These are phyloP conservation scores for Plutella xylostella DNA, from an alignment of 2,888 invertebrate species.

Conservation along the genomic window DNA sequence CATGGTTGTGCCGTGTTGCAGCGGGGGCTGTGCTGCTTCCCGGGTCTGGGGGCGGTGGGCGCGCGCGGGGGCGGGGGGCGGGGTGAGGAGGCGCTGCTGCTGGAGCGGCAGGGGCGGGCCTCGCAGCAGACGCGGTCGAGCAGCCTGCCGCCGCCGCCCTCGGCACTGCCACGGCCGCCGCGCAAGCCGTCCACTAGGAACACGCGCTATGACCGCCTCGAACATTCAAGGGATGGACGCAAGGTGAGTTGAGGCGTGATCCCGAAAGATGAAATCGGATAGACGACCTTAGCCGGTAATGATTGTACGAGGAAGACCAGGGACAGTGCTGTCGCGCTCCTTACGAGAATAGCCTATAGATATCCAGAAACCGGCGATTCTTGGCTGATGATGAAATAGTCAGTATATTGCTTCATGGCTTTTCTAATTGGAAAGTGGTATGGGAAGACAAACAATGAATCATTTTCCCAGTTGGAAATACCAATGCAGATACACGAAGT, in stretches of 20 bases:
- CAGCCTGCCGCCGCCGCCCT: constrained; percentile 77
- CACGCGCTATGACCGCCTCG: constrained; percentile 76
- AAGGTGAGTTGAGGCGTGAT: constrained; percentile 38
- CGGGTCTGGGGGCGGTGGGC: constrained; percentile 58
- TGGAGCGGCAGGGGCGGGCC: constrained; percentile 82
- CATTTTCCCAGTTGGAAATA: too few species aligned
- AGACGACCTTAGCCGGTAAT: too few species aligned
- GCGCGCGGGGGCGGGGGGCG: constrained; percentile 58
- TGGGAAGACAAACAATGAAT: too few species aligned
- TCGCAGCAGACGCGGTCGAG: constrained; percentile 79
- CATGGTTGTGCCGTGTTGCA: constrained; percentile 33
- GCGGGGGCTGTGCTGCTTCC: constrained; percentile 89
- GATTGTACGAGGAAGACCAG: too few species aligned
- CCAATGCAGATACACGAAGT: too few species aligned
- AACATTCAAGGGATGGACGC: constrained; percentile 24
- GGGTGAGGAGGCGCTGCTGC: constrained; percentile 77
- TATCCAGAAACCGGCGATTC: too few species aligned
- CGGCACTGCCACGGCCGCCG: constrained; percentile 79
- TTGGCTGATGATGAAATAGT: too few species aligned
- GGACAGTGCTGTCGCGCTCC: too few species aligned
- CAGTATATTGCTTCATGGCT: too few species aligned
- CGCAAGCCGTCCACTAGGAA: constrained; percentile 68
- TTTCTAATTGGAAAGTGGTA: too few species aligned
- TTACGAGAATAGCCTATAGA: too few species aligned
- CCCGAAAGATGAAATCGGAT: too few species aligned